phyloP scores from a whole-genome alignment of 2,113 vertebrate genomes.

The Stigmatopora argus region DNA sequence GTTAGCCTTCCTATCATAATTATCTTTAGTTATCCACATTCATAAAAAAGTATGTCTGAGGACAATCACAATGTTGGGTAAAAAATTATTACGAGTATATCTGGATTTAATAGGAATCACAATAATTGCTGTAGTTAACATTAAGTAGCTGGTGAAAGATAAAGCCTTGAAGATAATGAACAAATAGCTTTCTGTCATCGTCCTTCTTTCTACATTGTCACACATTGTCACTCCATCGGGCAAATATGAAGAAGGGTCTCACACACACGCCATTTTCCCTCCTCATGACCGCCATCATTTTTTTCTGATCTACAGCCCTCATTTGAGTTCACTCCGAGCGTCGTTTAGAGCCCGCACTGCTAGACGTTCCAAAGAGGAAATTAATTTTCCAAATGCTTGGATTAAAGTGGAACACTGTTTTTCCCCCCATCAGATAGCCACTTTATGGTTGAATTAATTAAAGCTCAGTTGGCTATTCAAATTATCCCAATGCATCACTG shows the following conservation, averaged over 20 bases:
- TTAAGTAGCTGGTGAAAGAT: slow-evolving; percentile 37
- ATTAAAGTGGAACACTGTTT: not conserved
- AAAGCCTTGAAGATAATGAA: slow-evolving; percentile 43
- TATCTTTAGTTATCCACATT: slow-evolving; percentile 7
- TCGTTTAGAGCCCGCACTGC: not conserved
- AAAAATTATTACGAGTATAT: slow-evolving; percentile 5
- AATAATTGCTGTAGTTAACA: slow-evolving; percentile 26
- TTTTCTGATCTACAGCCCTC: slow-evolving; percentile 15
- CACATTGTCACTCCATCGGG: not conserved
- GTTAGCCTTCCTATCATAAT: not conserved
- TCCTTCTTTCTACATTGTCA: not conserved
- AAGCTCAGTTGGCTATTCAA: slow-evolving; percentile 2
- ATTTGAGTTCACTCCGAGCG: slow-evolving; percentile 5
- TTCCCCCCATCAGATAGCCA: not conserved
- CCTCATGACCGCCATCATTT: slow-evolving; percentile 14
- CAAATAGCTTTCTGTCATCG: slow-evolving; percentile 28
- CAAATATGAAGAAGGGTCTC: not conserved
- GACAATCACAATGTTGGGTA: slow-evolving; percentile 4
- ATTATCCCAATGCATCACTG: slow-evolving; percentile 1
- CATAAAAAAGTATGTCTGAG: not conserved
- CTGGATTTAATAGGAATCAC: slow-evolving; percentile 21
- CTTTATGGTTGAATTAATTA: not conserved
- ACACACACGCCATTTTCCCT: slow-evolving; percentile 9
- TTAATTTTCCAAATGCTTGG: slow-evolving; percentile 1
- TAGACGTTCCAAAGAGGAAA: slow-evolving; percentile 19